Evolutionary conservation across 2,113 vertebrate genomes (phyloP), one percentile per base, ranked within the genome.

Genomic region (Turnix velox): DNA sequence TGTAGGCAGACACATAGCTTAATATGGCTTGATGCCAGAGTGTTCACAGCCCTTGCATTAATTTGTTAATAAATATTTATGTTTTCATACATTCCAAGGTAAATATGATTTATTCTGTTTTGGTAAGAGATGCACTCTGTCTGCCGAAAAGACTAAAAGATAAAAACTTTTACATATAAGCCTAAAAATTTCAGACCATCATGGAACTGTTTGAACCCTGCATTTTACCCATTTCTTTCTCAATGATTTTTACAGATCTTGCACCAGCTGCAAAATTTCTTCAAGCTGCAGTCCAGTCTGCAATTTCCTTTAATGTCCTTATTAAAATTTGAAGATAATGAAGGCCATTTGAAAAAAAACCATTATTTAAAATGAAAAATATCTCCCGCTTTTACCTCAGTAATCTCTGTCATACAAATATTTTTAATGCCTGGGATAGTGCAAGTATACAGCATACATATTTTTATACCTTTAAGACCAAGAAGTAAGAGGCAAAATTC

Each of bases 1-100:
- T 68, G 46, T 74, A 94, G 84, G 66, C 67, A 95, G 74, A 96
- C 71, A 24, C 30, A 87, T 24, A 89, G 13, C 39, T 96, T 76
- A 90, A 25, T 15, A 28, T 69, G 59, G 65, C 48, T 77, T 61
- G 12, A 52, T 92, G 90, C 84, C 94, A 95, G 79, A 76, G 90
- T 82, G 17, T 30, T 76, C 84, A 65, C 19, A 92, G 48, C 10
- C 15, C 12, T 67, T 76, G 54, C 33, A 85, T 82, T 95, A 92
- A 93, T 88, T 33, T 71, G 33, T 89, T 93, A 95, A 95, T 93
- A 95, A 96, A 97, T 96, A 96, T 91, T 97, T 96, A 95, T 96
- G 19, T 84, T 94, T 87, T 82, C 54, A 69, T 86, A 63, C 55
- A 68, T 94, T 54, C 43, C 66, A 90, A 76, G 51, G 76, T 92